Percentiles rank a stretch among this genome's conserved stretches.
Conservation (phyloP, 2,113 vertebrate genomes). For the Scomber scombrus region DNA sequence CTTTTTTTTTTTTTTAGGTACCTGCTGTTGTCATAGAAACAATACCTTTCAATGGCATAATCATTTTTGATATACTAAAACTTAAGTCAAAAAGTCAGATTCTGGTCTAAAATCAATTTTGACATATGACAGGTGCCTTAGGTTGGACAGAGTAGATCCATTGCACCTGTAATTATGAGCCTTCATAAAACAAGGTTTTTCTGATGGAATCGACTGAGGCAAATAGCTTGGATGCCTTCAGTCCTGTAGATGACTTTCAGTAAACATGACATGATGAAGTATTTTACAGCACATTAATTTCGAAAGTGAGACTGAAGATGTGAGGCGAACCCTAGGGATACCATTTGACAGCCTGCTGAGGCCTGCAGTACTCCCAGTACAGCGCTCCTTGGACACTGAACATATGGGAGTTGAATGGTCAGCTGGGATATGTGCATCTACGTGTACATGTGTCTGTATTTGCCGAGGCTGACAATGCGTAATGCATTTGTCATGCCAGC, state of each 20-base stretch:
- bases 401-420: conserved; percentile 70
- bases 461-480: conserved; percentile 38
- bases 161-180: too few species aligned
- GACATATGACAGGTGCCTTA: too few species aligned
- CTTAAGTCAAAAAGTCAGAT: too few species aligned
- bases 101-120: too few species aligned
- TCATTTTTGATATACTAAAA: too few species aligned
- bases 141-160: too few species aligned
- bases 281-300: conserved; percentile 50
- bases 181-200: background rate
- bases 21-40: too few species aligned
- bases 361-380: conserved; percentile 32
- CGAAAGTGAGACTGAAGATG: conserved; percentile 20
- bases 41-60: too few species aligned
- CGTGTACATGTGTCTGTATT: conserved; percentile 24
- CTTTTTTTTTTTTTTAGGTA: too few species aligned
- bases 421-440: conserved; percentile 47
- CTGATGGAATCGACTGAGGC: background rate
- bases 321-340: conserved; percentile 1
- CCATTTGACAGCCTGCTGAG: conserved; percentile 30
- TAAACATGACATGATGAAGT: conserved; percentile 26
- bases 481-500: conserved; percentile 67
- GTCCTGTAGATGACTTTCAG: conserved; percentile 4
- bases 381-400: conserved; percentile 26
- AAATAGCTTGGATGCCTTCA: background rate